phyloP scores from a whole-genome alignment of 2,888 invertebrate genomes.

The Parasteatoda lunata region DNA sequence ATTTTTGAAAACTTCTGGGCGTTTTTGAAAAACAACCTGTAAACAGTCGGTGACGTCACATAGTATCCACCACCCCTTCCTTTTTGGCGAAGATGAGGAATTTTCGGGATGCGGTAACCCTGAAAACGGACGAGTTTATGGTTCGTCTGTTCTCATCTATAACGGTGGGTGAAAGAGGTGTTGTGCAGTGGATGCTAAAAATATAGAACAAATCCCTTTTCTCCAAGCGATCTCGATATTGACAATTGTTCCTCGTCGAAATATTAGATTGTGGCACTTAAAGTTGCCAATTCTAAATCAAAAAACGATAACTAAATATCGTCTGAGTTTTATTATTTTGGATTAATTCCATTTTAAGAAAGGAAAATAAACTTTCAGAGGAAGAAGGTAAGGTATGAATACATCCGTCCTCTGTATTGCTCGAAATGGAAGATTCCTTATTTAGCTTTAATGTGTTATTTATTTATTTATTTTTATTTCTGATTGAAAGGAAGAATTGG shows the following conservation, averaged over 20 bases:
- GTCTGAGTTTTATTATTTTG: too few relatives aligned
- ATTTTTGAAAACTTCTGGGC: neutral
- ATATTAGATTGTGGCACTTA: too few relatives aligned
- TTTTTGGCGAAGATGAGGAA: conserved; percentile 33
- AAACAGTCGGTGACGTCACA: conserved; percentile 31
- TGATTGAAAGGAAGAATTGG: too few relatives aligned
- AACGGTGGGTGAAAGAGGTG: conserved; percentile 39
- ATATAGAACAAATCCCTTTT: conserved; percentile 34
- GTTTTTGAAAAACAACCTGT: conserved; percentile 45
- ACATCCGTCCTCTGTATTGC: neutral
- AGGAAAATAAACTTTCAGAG: too few relatives aligned
- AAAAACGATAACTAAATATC: too few relatives aligned
- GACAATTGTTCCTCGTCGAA: neutral
- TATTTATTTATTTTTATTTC: too few relatives aligned
- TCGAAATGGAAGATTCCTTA: conserved; percentile 48
- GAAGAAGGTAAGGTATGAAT: too few relatives aligned
- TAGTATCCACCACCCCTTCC: neutral
- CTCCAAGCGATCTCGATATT: conserved; percentile 6
- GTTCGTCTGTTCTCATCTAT: conserved; percentile 56
- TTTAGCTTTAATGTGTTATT: neutral
- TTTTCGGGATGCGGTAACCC: conserved; percentile 45
- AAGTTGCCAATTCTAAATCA: too few relatives aligned
- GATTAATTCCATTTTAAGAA: too few relatives aligned
- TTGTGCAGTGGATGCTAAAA: conserved; percentile 34
- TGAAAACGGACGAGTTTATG: conserved; percentile 56